Evolutionary conservation across 2,888 invertebrate species (phyloP).

Genomic region (Caenorhabditis zanzibari): DNA sequence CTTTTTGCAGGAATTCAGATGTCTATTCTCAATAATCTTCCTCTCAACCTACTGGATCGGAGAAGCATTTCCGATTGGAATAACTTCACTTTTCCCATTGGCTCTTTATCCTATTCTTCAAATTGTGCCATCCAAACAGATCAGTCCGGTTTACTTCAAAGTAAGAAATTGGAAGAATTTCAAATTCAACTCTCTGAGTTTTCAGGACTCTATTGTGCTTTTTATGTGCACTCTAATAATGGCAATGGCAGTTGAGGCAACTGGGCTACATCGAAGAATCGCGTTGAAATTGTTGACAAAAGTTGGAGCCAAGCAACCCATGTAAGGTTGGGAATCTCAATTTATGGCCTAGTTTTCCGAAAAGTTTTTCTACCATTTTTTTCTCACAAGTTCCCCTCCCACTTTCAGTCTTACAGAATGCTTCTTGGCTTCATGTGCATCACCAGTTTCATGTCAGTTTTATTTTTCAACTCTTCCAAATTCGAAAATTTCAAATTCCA

Average conservation of each 20-base stretch:
- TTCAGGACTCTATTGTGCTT: slow-evolving; percentile 69
- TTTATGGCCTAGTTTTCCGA: neutral
- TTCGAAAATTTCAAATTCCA: slow-evolving; percentile 6
- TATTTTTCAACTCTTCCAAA: neutral
- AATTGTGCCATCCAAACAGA: slow-evolving; percentile 67
- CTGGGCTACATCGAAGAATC: slow-evolving; percentile 69
- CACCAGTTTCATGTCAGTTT: slow-evolving; percentile 70
- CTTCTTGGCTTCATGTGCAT: slow-evolving; percentile 71
- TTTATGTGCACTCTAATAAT: slow-evolving; percentile 71
- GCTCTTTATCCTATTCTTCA: slow-evolving; percentile 74
- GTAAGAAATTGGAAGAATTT: too few relatives aligned
- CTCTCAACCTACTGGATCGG: slow-evolving; percentile 72
- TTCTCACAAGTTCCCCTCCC: neutral
- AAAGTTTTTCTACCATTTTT: neutral
- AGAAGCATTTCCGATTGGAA: slow-evolving; percentile 72
- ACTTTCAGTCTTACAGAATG: slow-evolving; percentile 60
- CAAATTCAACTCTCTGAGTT: neutral
- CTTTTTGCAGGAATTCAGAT: slow-evolving; percentile 69
- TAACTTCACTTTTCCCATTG: slow-evolving; percentile 74
- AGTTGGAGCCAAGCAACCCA: slow-evolving; percentile 66
- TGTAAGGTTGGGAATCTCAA: slow-evolving; percentile 15
- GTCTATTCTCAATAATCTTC: slow-evolving; percentile 70
- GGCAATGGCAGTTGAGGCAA: slow-evolving; percentile 74
- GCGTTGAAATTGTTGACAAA: slow-evolving; percentile 69
- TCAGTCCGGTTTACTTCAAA: slow-evolving; percentile 66